Conservation (phyloP, 2,888 invertebrate species). For the Dione vanillae region DNA sequence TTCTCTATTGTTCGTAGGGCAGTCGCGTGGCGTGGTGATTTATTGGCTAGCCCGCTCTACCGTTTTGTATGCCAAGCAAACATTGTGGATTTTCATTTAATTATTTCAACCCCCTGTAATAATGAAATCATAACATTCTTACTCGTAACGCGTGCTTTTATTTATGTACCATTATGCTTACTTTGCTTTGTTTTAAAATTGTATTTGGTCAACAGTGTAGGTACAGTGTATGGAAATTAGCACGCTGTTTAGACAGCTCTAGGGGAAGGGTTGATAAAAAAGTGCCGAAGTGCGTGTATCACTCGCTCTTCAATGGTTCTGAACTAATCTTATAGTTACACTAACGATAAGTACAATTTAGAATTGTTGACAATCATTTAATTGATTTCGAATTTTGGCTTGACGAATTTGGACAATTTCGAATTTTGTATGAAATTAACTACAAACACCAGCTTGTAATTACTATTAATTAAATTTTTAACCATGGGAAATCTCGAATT, state of each 20-base stretch:
- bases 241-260: slow-evolving; percentile 8
- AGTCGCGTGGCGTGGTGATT: slow-evolving; percentile 53
- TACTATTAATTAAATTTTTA: no score
- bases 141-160: slow-evolving; percentile 36
- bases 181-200: slow-evolving; percentile 28
- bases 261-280: slow-evolving; percentile 7
- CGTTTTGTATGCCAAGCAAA: slow-evolving; percentile 56
- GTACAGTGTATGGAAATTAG: slow-evolving; percentile 26
- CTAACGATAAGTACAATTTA: no score
- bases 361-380: no score
- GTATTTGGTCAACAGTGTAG: slow-evolving; percentile 27
- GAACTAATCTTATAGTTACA: no score
- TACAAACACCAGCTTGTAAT: no score
- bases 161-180: slow-evolving; percentile 33
- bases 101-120: slow-evolving; percentile 53
- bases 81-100: slow-evolving; percentile 65
- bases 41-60: slow-evolving; percentile 53
- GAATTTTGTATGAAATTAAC: no score
- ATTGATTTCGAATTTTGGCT: no score
- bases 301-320: no score
- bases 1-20: slow-evolving; percentile 58
- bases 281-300: not conserved
- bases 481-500: no score
- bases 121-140: slow-evolving; percentile 51
- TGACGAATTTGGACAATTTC: no score